phyloP scores from a whole-genome alignment of 2,797 vertebrate species.

The Pseudochirops cupreus region DNA sequence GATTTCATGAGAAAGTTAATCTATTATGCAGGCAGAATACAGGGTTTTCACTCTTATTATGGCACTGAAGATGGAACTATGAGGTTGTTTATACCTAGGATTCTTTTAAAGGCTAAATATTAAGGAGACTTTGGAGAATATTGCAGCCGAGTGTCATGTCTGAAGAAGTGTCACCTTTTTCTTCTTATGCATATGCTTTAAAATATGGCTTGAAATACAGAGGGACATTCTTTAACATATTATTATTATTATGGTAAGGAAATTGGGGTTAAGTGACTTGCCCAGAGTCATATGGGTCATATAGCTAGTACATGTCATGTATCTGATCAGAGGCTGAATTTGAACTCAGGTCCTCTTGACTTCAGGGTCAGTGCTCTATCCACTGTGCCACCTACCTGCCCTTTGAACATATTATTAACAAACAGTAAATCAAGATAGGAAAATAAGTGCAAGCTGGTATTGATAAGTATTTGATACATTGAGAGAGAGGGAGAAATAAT shows the following conservation, averaged over 20 bases:
- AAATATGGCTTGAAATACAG: not conserved
- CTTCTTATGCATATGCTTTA: not conserved
- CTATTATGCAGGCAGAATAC: not conserved
- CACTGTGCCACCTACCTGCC: too few relatives aligned
- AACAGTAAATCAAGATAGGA: slow-evolving; percentile 4
- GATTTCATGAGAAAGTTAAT: slow-evolving; percentile 20
- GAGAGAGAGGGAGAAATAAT: not conserved
- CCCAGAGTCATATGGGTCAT: too few relatives aligned
- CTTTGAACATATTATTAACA: not conserved
- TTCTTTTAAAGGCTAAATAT: slow-evolving; percentile 34
- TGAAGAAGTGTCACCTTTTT: slow-evolving; percentile 26
- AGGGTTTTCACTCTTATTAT: not conserved
- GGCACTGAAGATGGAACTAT: not conserved
- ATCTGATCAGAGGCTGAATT: too few relatives aligned
- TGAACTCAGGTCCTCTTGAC: too few relatives aligned
- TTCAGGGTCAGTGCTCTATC: too few relatives aligned
- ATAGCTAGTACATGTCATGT: too few relatives aligned
- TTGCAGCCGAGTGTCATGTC: not conserved
- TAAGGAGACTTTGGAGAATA: slow-evolving; percentile 17
- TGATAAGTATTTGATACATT: not conserved
- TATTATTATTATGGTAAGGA: too few relatives aligned
- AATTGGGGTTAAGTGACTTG: too few relatives aligned
- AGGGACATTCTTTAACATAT: not conserved
- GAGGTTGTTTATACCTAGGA: not conserved
- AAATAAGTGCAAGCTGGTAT: not conserved